These are phyloP conservation scores for Sialis fuliginosa DNA, from an alignment of 2,888 invertebrate species.

Conservation along the genomic window DNA sequence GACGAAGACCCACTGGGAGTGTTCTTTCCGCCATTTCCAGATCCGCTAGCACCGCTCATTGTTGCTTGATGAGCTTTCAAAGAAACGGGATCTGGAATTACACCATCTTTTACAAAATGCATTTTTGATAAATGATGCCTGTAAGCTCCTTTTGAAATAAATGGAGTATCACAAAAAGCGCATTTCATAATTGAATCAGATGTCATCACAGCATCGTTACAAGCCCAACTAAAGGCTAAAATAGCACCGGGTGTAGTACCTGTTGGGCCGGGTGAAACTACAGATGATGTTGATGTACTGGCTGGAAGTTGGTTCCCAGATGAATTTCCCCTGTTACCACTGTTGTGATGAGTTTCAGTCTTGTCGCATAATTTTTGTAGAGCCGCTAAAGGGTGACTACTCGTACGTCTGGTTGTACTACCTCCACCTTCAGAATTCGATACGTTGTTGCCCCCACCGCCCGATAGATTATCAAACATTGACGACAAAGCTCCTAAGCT, in stretches of 20 bases:
- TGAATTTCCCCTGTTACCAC: constrained; percentile 20
- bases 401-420: constrained; percentile 43
- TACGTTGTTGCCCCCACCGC: constrained; percentile 24
- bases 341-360: constrained; percentile 60
- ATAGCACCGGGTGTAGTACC: constrained; percentile 64
- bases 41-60: constrained; percentile 15
- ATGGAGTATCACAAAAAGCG: constrained; percentile 87
- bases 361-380: constrained; percentile 92
- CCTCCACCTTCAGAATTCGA: constrained; percentile 22
- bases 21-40: constrained; percentile 12
- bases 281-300: constrained; percentile 17
- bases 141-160: constrained; percentile 92
- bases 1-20: constrained; percentile 14
- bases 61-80: constrained; percentile 32
- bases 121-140: constrained; percentile 90
- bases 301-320: constrained; percentile 22
- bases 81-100: constrained; percentile 56
- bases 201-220: constrained; percentile 79
- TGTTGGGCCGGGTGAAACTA: constrained; percentile 17
- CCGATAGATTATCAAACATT: constrained; percentile 75
- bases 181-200: constrained; percentile 84
- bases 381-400: constrained; percentile 83
- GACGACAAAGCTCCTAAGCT: constrained; percentile 72
- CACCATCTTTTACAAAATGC: constrained; percentile 89
- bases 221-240: constrained; percentile 85